A percentile compares a stretch with the other conserved stretches of the same genome.
Conservation (phyloP, 2,113 vertebrate species). For the Numida meleagris region DNA sequence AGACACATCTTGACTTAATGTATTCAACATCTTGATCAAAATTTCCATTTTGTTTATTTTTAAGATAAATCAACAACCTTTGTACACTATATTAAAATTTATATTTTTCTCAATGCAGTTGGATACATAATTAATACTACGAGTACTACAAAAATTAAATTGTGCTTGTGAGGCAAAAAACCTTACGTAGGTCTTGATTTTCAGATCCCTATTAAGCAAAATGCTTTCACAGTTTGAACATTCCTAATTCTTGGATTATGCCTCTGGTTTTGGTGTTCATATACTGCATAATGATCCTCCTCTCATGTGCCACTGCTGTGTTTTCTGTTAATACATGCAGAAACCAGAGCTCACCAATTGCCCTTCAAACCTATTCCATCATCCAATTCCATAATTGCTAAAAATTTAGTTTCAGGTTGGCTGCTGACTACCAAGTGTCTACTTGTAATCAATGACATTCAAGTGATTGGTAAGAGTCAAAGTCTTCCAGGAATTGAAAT, state of each 20-base stretch:
- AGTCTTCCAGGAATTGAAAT: background rate
- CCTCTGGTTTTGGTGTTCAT: background rate
- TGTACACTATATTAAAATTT: slow-evolving; percentile 25
- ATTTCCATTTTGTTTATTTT: slow-evolving; percentile 56
- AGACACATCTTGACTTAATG: slow-evolving; percentile 46
- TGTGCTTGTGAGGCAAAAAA: background rate
- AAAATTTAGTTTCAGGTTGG: background rate
- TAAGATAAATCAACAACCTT: slow-evolving; percentile 52
- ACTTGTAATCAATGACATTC: background rate
- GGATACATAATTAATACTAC: slow-evolving; percentile 19
- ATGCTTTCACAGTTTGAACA: background rate
- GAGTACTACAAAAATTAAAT: slow-evolving; percentile 2
- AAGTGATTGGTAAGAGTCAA: background rate
- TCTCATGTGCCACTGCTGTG: background rate
- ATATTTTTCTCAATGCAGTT: slow-evolving; percentile 7
- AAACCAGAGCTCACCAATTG: background rate
- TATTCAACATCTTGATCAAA: slow-evolving; percentile 41
- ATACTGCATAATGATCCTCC: background rate
- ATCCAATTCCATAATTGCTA: background rate
- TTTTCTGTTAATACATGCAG: background rate
- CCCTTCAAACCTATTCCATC: background rate
- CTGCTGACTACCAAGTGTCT: background rate
- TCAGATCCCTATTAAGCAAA: background rate
- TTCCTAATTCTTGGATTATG: background rate
- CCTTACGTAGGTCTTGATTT: background rate